Evolutionary conservation across 2,113 vertebrate genomes (phyloP).

Genomic region (Halichoerus grypus): DNA sequence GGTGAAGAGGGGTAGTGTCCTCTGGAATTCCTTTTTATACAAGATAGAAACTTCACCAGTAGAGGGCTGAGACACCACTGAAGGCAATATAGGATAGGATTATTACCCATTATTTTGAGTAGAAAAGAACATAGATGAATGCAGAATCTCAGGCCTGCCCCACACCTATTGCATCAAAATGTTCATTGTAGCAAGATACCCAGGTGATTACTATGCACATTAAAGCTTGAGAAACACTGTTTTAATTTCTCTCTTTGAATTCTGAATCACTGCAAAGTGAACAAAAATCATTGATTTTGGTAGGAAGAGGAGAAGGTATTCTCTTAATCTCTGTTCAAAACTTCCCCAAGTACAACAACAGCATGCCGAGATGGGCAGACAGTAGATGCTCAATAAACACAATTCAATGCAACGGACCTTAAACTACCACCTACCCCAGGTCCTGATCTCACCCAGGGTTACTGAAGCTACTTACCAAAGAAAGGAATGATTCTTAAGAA

Average conservation of each 20-base stretch:
- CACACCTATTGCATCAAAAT: neutral
- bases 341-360: neutral
- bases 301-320: neutral
- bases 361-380: neutral
- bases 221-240: neutral
- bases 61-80: neutral
- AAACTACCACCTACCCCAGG: neutral
- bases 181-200: neutral
- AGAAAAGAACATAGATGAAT: neutral
- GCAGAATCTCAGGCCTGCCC: neutral
- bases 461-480: neutral
- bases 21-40: neutral
- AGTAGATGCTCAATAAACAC: neutral
- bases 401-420: neutral
- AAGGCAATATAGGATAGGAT: neutral
- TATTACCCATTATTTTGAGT: neutral
- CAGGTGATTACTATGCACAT: neutral
- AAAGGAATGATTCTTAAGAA: neutral
- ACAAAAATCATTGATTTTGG: neutral
- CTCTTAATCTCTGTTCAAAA: neutral
- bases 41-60: neutral
- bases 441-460: neutral
- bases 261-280: neutral
- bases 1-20: rapidly evolving
- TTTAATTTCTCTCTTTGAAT: neutral